Evolutionary conservation across 2,113 vertebrate species (phyloP).

Genomic region (Ranitomeya imitator): DNA sequence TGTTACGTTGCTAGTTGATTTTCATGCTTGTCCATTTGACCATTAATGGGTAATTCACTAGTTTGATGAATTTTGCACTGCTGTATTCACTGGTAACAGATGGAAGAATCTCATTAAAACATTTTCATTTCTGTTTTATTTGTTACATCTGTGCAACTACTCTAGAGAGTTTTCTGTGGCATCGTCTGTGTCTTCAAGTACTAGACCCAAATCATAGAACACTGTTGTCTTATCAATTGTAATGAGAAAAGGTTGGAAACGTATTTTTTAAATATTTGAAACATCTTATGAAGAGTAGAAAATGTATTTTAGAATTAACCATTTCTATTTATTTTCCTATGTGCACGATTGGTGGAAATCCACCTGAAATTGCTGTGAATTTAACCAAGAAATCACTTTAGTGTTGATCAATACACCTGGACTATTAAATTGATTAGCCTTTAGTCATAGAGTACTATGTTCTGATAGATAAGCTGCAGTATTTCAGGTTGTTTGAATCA

Average conservation of each 20-base stretch:
- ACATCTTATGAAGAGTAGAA: not conserved
- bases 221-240: not conserved
- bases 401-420: not conserved
- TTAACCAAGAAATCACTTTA: not conserved
- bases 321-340: not conserved
- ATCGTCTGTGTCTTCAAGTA: not conserved
- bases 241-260: not conserved
- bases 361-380: not conserved
- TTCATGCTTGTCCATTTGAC: not conserved
- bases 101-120: not conserved
- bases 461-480: not conserved
- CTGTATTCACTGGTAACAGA: not conserved
- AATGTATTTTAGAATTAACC: not conserved
- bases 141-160: not conserved
- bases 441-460: not conserved
- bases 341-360: not conserved
- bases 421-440: not conserved
- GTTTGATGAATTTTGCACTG: not conserved
- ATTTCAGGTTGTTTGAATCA: not conserved
- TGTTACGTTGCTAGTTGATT: not conserved
- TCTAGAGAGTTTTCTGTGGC: not conserved
- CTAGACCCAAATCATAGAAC: not conserved
- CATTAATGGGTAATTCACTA: not conserved
- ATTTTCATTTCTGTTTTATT: not conserved
- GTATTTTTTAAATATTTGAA: not conserved